Conservation (phyloP, 2,113 vertebrate genomes). For the Labrus mixtus region DNA sequence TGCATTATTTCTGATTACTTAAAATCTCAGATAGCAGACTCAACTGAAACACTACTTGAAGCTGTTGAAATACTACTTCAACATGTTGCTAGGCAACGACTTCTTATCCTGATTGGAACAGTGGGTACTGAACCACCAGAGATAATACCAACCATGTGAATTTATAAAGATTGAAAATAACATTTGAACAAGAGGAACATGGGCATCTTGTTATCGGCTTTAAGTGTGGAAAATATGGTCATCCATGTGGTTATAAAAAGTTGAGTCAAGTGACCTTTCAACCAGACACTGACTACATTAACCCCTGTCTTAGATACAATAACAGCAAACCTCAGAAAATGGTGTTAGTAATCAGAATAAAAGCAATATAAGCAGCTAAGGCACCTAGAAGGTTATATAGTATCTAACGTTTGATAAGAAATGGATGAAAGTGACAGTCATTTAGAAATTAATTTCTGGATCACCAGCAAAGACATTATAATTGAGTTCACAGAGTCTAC, state of each 20-base stretch:
- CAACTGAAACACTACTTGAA: background rate
- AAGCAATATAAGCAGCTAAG: too few species aligned
- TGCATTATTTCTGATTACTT: slow-evolving; percentile 23
- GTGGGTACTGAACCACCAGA: slow-evolving; percentile 1
- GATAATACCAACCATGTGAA: background rate
- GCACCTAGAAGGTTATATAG: too few species aligned
- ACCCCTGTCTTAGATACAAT: too few species aligned
- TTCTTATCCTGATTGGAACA: slow-evolving; percentile 26
- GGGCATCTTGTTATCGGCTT: background rate
- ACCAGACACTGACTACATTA: too few species aligned
- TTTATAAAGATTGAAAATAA: background rate
- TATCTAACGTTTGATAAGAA: too few species aligned
- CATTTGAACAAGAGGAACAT: background rate
- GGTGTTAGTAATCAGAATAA: too few species aligned
- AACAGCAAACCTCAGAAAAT: too few species aligned
- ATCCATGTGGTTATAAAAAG: background rate
- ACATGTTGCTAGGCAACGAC: slow-evolving; percentile 60
- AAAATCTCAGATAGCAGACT: slow-evolving; percentile 10
- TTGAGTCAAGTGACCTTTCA: background rate
- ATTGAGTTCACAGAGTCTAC: too few species aligned
- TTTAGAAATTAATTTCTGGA: too few species aligned
- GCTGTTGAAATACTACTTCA: slow-evolving; percentile 23
- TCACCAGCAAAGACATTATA: too few species aligned
- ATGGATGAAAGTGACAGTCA: too few species aligned
- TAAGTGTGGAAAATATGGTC: background rate